A percentile compares a stretch with the other conserved stretches of the same genome.
phyloP scores from a whole-genome alignment of 2,888 invertebrate species.

The Heliconius aoede region DNA sequence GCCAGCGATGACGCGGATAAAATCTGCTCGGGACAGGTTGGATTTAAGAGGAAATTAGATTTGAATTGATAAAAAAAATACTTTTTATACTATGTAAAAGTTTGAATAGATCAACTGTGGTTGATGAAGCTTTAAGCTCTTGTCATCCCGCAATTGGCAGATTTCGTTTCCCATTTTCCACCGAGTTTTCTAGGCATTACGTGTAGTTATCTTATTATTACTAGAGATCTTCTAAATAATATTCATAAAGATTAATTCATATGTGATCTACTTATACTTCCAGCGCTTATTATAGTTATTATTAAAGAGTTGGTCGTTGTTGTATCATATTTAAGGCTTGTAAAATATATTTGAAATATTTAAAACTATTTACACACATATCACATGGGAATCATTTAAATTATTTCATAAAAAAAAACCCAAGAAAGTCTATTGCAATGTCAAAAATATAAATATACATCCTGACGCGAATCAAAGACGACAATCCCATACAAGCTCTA shows the following conservation, averaged over 20 bases:
- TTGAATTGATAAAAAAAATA: constrained; percentile 67
- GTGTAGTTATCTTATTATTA: too few species aligned
- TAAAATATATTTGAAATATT: too few species aligned
- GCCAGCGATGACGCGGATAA: constrained; percentile 72
- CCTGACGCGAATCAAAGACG: constrained; percentile 20
- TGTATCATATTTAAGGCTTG: not conserved
- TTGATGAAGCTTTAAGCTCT: not conserved
- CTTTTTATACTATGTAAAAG: constrained; percentile 50
- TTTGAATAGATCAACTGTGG: constrained; percentile 37
- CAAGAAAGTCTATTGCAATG: not conserved
- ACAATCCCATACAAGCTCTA: constrained; percentile 27
- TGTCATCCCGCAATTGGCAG: too few species aligned
- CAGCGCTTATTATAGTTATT: too few species aligned
- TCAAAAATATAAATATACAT: constrained; percentile 1
- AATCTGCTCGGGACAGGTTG: constrained; percentile 75
- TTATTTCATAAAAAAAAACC: not conserved
- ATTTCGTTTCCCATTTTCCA: too few species aligned
- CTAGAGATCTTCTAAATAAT: too few species aligned
- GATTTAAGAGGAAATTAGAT: constrained; percentile 77
- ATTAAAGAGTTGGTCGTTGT: not conserved
- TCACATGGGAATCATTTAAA: not conserved
- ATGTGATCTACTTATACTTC: too few species aligned
- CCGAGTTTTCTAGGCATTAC: too few species aligned
- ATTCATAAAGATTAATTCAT: too few species aligned
- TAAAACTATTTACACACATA: too few species aligned